These are phyloP conservation scores for Iguana delicatissima DNA, from an alignment of 2,797 vertebrate genomes.

Conservation along the genomic window DNA sequence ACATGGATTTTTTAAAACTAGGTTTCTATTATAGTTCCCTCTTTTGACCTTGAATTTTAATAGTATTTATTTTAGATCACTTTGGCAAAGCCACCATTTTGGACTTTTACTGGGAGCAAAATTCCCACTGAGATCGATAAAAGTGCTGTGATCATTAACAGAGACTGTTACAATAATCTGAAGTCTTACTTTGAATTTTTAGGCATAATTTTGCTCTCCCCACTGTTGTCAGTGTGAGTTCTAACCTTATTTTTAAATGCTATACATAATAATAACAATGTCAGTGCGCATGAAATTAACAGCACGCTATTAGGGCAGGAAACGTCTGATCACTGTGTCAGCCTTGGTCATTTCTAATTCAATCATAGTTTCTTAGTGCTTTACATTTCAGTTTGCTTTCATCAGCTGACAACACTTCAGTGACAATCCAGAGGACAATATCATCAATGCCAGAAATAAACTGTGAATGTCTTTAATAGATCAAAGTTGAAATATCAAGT, in stretches of 20 bases:
- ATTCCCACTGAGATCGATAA: slow-evolving; percentile 19
- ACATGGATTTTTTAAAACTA: not conserved
- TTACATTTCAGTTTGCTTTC: slow-evolving; percentile 54
- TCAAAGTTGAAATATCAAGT: not conserved
- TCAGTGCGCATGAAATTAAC: slow-evolving; percentile 31
- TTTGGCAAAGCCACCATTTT: not conserved
- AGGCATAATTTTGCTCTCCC: slow-evolving; percentile 27
- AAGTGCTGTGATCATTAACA: slow-evolving; percentile 26
- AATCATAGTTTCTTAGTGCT: slow-evolving; percentile 17
- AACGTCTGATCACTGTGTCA: slow-evolving; percentile 51
- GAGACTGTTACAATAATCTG: slow-evolving; percentile 20
- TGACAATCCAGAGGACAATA: not conserved
- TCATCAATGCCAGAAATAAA: not conserved
- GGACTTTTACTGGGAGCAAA: slow-evolving; percentile 1
- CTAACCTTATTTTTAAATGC: slow-evolving; percentile 53
- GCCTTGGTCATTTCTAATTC: slow-evolving; percentile 59
- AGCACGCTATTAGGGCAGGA: slow-evolving; percentile 42
- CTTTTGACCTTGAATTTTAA: slow-evolving; percentile 33
- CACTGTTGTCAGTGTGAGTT: slow-evolving; percentile 10
- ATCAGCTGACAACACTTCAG: slow-evolving; percentile 18
- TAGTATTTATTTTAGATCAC: not conserved
- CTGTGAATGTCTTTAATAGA: slow-evolving; percentile 1
- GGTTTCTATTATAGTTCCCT: not conserved
- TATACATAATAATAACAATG: slow-evolving; percentile 41
- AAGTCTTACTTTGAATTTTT: slow-evolving; percentile 52